Evolutionary conservation across 2,113 vertebrate genomes (phyloP), one percentile per base, ranked within the genome.

Genomic region (Columbina picui): DNA sequence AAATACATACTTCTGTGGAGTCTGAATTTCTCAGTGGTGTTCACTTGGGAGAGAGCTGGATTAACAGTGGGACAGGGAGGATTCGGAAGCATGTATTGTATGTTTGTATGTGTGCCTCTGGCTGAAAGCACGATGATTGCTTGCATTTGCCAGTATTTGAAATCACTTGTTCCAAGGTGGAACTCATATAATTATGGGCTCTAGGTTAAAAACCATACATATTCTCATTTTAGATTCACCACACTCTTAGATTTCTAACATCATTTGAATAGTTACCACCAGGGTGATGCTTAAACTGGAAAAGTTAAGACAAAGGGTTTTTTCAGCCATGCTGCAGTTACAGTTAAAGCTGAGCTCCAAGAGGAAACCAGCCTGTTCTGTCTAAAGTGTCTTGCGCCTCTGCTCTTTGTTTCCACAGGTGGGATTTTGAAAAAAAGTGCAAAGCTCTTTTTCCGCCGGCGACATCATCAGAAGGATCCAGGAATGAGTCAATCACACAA

Each of bases 401-500:
- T 87, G 30, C 83, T 64, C 38, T 69, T 84, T 61, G 59, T 77
- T 92, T 73, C 87, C 70, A 1, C 97, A 99, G 99, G 98, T 87
- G 98, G 99, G 93, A 98, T 99, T 89, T 95, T 99, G 45, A 98
- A 98, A 95, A 99, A 98, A 97, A 98, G 99, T 0, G 99, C 99
- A 4, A 99, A 98, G 98, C 98, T 99, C 43, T 99, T 99, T 97
- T 99, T 99, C 98, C 98, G 98, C 13, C 98, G 99, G 61, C 97
- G 99, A 19, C 99, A 99, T 84, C 99, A 99, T 91, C 98, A 99
- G 96, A 99, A 99, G 94, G 99, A 99, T 41, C 99, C 99, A 1
- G 98, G 99, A 26, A 99, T 99, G 99, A 99, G 99, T 98, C 99
- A 99, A 93, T 99, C 99, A 0, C 99, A 99, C 97, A 99, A 99